Evolutionary conservation across 2,113 vertebrate genomes (phyloP), one percentile per base, ranked within the genome.

Genomic region (Tylochromis polylepis): DNA sequence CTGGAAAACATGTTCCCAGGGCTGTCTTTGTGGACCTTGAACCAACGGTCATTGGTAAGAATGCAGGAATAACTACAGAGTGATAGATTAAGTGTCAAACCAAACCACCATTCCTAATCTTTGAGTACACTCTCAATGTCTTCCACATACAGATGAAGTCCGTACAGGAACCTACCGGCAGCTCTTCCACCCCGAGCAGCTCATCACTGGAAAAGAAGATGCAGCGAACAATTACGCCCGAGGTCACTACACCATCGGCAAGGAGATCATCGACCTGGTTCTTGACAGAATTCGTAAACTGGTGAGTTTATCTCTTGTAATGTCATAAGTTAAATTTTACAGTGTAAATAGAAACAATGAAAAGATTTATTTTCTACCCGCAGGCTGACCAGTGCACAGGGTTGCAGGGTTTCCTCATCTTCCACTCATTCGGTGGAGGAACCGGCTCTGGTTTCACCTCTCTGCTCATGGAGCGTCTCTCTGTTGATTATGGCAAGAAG

Each of bases 161-260:
- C 96, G 96, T 12, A 96, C 94, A 31, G 96, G 96, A 15, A 97
- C 95, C 12, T 97, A 97, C 91, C 96, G 97, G 15, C 97, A 97
- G 93, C 95, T 97, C 56, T 95, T n/a, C n/a, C n/a, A n/a, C n/a
- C n/a, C n/a, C n/a, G n/a, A n/a, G n/a, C n/a, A n/a, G n/a, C n/a
- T n/a, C n/a, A n/a, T n/a, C n/a, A n/a, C n/a, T n/a, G n/a, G n/a
- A n/a, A n/a, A n/a, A n/a, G n/a, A n/a, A n/a, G n/a, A n/a, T n/a
- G n/a, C n/a, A n/a, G n/a, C n/a, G n/a, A n/a, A n/a, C n/a, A n/a
- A n/a, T n/a, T n/a, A n/a, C n/a, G n/a, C n/a, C n/a, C n/a, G n/a
- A n/a, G n/a, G n/a, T n/a, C n/a, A n/a, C n/a, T n/a, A n/a, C n/a
- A n/a, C n/a, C n/a, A n/a, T n/a, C n/a, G n/a, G n/a, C n/a, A n/a